Base-by-base conservation (phyloP, 2,113 vertebrate species). In the Gymnarchus niloticus region DNA sequence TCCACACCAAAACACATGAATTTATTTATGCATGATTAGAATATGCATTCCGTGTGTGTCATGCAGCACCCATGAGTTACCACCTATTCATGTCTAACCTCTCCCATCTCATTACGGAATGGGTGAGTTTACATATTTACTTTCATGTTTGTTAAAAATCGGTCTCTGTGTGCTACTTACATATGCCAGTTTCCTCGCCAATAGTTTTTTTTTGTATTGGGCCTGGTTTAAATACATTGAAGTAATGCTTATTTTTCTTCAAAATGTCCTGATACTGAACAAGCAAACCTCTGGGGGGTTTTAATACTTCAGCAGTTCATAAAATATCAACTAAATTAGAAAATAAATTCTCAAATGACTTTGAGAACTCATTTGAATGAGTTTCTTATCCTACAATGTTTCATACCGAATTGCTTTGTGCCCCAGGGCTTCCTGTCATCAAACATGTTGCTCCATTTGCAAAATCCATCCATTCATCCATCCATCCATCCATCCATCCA, bases 221-320 rank as follows among this genome's bases (percentile, higher is more conserved):
- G 23, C 46, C n/a, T 81, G 9, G 44, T 51, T 48, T 51, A 81
- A 81, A 81, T 28, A 81, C 44, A 73, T 33, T 21, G 37, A 37
- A 73, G 65, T 37, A 82, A 54, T 54, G 80, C 25, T 82, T 82
- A 19, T 82, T 54, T 82, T 33, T 82, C 49, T 54, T 82, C 80
- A 23, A 81, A 81, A 52, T 19, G 48, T 25, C 48, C 25, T 56
- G n/a, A 82, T 56, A 6, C 48, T 54, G 25, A 14, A 46, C 44
- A 78, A 48, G 25, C 80, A 37, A 48, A 33, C 25, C 80, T 82
- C 25, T 19, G 19, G 78, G 51, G 80, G 49, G 49, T 73, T 73
- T 73, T 28, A 25, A 82, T n/a, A n/a, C n/a, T 82, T 82, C 54
- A 82, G 80, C 14, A 25, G 52, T 82, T 82, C 49, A 54, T 82